Percentiles rank a stretch among this genome's conserved stretches.
Conservation (phyloP, 2,888 invertebrate genomes). For the Nomada hirtipes region DNA sequence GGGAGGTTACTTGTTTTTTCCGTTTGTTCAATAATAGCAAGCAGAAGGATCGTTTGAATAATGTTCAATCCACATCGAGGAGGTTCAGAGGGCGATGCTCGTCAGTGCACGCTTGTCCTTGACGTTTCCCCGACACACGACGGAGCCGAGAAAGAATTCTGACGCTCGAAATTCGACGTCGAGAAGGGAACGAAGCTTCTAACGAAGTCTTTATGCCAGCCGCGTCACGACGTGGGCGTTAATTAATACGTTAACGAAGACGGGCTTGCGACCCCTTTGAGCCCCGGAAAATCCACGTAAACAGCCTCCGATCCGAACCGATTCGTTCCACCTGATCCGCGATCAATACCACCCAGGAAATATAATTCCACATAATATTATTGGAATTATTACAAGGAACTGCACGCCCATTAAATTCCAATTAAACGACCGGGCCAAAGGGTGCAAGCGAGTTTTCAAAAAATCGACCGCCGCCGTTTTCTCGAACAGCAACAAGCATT, state of each 20-base stretch:
- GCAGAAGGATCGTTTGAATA: too few relatives aligned
- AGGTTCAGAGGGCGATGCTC: too few relatives aligned
- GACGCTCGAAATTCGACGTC: slow-evolving; percentile 36
- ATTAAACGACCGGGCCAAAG: too few relatives aligned
- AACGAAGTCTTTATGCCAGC: slow-evolving; percentile 62
- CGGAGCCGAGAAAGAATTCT: background rate
- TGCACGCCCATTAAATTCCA: background rate
- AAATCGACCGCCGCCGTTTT: too few relatives aligned
- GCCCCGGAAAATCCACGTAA: slow-evolving; percentile 50
- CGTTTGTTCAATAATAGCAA: too few relatives aligned
- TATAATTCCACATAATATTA: too few relatives aligned
- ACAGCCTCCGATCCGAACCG: slow-evolving; percentile 40
- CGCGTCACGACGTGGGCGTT: slow-evolving; percentile 51
- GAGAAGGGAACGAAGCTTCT: slow-evolving; percentile 24
- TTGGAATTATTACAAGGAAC: too few relatives aligned
- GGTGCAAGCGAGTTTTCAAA: too few relatives aligned
- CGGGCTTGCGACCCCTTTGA: slow-evolving; percentile 49
- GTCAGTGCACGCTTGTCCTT: background rate
- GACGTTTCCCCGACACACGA: background rate
- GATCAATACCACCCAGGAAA: too few relatives aligned
- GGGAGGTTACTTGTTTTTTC: too few relatives aligned
- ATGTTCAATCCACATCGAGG: too few relatives aligned
- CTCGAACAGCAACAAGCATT: too few relatives aligned
- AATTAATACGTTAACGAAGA: slow-evolving; percentile 71
- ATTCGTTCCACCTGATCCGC: background rate